Evolutionary conservation across 2,888 invertebrate species (phyloP), one percentile per base, ranked within the genome.

Genomic region (Troides helena): DNA sequence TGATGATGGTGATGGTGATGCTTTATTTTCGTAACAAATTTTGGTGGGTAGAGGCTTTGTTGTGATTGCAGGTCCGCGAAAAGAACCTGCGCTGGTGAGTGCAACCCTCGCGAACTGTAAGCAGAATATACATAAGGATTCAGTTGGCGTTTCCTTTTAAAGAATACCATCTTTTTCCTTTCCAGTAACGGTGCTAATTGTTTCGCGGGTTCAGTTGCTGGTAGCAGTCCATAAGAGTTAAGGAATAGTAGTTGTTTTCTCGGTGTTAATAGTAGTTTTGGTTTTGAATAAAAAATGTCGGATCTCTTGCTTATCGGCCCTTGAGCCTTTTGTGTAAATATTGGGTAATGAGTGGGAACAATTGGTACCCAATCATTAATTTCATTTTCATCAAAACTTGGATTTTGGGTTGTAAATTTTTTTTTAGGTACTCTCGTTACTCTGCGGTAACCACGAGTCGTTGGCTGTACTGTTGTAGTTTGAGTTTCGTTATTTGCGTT

Each of bases 1-100:
- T 95, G 95, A 80, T 95, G 95, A 77, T 95, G 95, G 75, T 95
- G 95, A 77, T 95, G 95, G 77, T 95, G 95, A 76, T 95, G 95
- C 80, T 95, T 93, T 76, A 93, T 84, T 83, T 88, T 92, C 69
- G 91, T 90, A 74, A 86, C 75, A 72, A 85, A 80, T 70, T 79
- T 83, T 56, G 85, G 80, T 64, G 78, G 81, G 61, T 72, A 74
- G 71, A 83, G 79, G 75, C 85, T 87, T 66, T 77, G 85, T 71
- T 87, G 87, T 60, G 81, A 75, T 67, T 85, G 83, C 68, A 84
- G 83, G 69, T 90, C 87, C 56, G 78, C 81, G 71, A 81, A 77
- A 71, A 73, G 72, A 75, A 80, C 76, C 74, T 77, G 81, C 71
- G 76, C 75, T 72, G 81, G 79, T 70, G 80, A 72, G 66, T 77